phyloP scores from a whole-genome alignment of 1,140 invertebrate species.

The Acyrthosiphon pisum region DNA sequence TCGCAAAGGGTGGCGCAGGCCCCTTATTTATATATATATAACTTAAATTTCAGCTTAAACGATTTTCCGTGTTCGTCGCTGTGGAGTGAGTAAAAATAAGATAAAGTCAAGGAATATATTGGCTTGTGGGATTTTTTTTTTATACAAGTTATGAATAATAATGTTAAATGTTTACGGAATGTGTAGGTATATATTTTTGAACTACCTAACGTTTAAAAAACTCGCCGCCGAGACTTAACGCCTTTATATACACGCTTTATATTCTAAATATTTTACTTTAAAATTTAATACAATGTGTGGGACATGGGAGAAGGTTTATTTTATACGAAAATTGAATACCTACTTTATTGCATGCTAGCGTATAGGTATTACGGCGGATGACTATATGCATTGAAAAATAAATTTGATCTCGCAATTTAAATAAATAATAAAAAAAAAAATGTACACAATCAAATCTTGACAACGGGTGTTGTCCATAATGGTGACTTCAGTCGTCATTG shows the following conservation, averaged over 20 bases:
- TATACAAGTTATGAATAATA: constrained; percentile 50
- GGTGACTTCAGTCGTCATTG: background rate
- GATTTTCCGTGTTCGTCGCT: constrained; percentile 53
- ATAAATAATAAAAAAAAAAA: background rate
- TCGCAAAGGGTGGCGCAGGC: background rate
- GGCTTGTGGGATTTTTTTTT: constrained; percentile 28
- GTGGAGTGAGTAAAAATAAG: constrained; percentile 20
- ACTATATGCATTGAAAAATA: background rate
- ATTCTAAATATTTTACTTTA: background rate
- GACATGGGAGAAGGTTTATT: background rate
- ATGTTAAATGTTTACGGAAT: background rate
- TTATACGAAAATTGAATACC: background rate
- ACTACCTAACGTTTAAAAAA: background rate
- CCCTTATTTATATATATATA: constrained; percentile 25
- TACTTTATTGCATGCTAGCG: background rate
- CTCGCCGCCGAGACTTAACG: background rate
- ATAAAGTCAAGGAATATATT: constrained; percentile 39
- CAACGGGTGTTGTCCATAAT: background rate
- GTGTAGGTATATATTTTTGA: background rate
- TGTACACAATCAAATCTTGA: background rate
- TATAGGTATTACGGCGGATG: background rate
- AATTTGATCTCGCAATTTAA: background rate
- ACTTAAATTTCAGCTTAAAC: constrained; percentile 50
- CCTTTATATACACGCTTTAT: background rate
- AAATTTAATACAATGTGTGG: background rate